Conservation (phyloP, 2,888 invertebrate species). For the Cheilosia urbana region DNA sequence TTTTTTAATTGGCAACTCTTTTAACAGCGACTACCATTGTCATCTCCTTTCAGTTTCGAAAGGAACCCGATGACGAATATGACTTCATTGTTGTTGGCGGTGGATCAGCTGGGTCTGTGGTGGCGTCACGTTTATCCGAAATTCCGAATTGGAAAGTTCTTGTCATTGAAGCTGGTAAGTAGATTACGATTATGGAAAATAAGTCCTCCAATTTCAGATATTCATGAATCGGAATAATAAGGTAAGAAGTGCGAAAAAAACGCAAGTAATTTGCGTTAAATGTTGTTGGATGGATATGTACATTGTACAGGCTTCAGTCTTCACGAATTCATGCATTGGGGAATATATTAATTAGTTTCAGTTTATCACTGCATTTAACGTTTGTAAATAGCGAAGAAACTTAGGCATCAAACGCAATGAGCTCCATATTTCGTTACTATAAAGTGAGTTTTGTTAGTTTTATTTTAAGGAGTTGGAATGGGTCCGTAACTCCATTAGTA, state of each 20-base stretch:
- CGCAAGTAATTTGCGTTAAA: slow-evolving; percentile 36
- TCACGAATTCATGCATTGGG: background rate
- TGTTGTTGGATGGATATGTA: slow-evolving; percentile 29
- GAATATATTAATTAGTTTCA: slow-evolving; percentile 40
- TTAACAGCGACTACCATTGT: too few species aligned
- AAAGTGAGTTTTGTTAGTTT: too few species aligned
- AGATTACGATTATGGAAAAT: background rate
- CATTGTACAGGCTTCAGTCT: background rate
- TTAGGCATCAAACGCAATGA: too few species aligned
- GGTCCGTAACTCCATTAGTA: too few species aligned
- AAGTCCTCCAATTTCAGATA: background rate
- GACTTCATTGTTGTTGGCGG: slow-evolving; percentile 84
- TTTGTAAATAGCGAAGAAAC: too few species aligned
- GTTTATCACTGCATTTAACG: too few species aligned
- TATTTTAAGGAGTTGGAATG: too few species aligned
- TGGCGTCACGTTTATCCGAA: slow-evolving; percentile 83
- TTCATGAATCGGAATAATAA: slow-evolving; percentile 5
- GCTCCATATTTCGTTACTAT: too few species aligned
- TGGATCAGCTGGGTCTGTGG: slow-evolving; percentile 83
- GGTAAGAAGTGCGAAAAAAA: slow-evolving; percentile 20
- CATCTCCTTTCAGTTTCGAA: slow-evolving; percentile 80
- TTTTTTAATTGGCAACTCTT: too few species aligned
- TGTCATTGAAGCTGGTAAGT: slow-evolving; percentile 84
- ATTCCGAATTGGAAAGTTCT: slow-evolving; percentile 83
- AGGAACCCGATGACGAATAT: slow-evolving; percentile 83